phyloP scores from a whole-genome alignment of 2,113 vertebrate genomes.

The Rhinolophus sinicus region DNA sequence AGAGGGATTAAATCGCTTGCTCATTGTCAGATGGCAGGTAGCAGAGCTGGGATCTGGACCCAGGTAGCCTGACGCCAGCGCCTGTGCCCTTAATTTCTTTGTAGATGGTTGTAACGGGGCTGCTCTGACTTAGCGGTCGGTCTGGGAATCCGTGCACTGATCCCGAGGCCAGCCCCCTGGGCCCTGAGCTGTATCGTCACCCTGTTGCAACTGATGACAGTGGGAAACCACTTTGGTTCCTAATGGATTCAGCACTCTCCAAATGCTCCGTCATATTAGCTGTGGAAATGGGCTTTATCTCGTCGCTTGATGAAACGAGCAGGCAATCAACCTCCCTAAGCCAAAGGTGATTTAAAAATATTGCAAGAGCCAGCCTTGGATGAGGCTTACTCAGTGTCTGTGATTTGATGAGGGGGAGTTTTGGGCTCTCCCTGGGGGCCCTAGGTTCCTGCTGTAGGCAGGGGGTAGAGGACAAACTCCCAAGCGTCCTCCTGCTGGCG shows the following conservation, averaged over 20 bases:
- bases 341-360: background rate
- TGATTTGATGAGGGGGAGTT: background rate
- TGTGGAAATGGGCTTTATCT: background rate
- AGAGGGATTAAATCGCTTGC: background rate
- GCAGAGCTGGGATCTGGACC: background rate
- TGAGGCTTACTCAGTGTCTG: background rate
- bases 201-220: background rate
- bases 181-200: background rate
- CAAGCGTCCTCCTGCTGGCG: background rate
- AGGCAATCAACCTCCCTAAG: background rate
- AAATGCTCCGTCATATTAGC: background rate
- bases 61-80: background rate
- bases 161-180: background rate
- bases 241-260: background rate
- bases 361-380: background rate
- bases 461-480: background rate
- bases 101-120: background rate
- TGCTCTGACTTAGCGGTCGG: background rate
- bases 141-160: rapidly evolving
- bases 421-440: background rate
- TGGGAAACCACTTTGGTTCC: background rate
- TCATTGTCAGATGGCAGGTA: background rate
- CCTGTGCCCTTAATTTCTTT: background rate
- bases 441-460: background rate
- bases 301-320: background rate